These are phyloP conservation scores for Danio rerio DNA, from an alignment of 2,113 vertebrate genomes.

Conservation along the genomic window DNA sequence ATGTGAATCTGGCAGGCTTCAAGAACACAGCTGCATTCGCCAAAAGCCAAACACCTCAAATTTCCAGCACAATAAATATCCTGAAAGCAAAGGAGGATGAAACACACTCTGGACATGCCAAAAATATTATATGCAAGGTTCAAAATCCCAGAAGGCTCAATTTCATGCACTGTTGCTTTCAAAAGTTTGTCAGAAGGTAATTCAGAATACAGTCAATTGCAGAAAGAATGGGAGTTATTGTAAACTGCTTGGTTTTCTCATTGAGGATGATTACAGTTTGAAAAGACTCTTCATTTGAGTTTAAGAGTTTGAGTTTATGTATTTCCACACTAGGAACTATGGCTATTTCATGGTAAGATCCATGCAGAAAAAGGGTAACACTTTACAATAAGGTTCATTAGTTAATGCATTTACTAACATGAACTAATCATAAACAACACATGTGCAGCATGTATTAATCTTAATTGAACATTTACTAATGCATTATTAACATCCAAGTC, in stretches of 20 bases:
- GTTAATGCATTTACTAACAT: too few relatives aligned
- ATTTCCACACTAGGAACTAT: too few relatives aligned
- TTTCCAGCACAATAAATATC: slow-evolving; percentile 4
- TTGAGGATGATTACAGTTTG: background rate
- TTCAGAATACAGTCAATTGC: background rate
- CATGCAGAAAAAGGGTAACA: too few relatives aligned
- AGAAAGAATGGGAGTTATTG: background rate
- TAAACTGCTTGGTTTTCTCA: background rate
- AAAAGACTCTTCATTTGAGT: too few relatives aligned
- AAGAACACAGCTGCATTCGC: slow-evolving; percentile 22
- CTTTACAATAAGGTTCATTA: too few relatives aligned
- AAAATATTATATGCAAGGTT: background rate
- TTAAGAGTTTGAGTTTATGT: too few relatives aligned
- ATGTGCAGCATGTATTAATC: too few relatives aligned
- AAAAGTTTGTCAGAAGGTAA: background rate
- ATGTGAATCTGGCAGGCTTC: background rate
- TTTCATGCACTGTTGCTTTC: background rate
- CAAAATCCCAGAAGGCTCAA: background rate
- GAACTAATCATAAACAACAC: too few relatives aligned
- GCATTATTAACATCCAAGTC: too few relatives aligned
- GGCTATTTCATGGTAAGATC: too few relatives aligned
- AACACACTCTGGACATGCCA: background rate
- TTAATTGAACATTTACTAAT: too few relatives aligned
- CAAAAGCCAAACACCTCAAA: slow-evolving; percentile 3
- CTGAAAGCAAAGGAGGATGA: background rate